A percentile compares a stretch with the other conserved stretches of the same genome.
phyloP scores from a whole-genome alignment of 2,113 vertebrate genomes.

The Corynorhinus townsendii region DNA sequence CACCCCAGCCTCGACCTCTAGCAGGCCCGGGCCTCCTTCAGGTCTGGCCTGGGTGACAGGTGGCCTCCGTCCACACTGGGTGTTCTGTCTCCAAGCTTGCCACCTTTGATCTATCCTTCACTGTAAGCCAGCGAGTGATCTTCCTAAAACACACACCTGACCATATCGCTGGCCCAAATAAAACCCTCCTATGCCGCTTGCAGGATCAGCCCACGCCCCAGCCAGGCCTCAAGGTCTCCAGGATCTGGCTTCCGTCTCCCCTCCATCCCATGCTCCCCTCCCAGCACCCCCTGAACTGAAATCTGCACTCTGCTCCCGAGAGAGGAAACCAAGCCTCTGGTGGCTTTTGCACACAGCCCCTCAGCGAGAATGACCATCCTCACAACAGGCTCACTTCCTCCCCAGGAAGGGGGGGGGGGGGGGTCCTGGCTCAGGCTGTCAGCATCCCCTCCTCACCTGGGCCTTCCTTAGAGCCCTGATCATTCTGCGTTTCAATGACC shows the following conservation, averaged over 20 bases:
- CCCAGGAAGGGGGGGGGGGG: too few species aligned
- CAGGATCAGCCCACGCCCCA: background rate
- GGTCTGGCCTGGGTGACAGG: background rate
- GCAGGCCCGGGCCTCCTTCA: background rate
- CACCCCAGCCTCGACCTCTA: background rate
- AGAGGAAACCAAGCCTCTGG: background rate
- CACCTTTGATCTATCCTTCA: background rate
- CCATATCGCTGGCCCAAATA: rapidly evolving
- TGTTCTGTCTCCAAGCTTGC: background rate
- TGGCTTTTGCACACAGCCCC: background rate
- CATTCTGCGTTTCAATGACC: background rate
- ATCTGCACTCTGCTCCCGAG: background rate
- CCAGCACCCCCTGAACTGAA: background rate
- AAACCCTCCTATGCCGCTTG: background rate
- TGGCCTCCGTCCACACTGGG: background rate
- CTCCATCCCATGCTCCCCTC: background rate
- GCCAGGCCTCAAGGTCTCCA: background rate
- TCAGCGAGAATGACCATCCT: background rate
- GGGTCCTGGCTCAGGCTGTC: background rate
- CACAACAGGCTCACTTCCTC: background rate
- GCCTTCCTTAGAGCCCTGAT: background rate
- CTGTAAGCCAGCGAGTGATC: background rate
- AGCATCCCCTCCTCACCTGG: too few species aligned
- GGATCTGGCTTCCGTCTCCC: too few species aligned
- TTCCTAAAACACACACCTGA: background rate